Conservation (phyloP, 1,140 invertebrate genomes). For the Drosophila auraria region DNA sequence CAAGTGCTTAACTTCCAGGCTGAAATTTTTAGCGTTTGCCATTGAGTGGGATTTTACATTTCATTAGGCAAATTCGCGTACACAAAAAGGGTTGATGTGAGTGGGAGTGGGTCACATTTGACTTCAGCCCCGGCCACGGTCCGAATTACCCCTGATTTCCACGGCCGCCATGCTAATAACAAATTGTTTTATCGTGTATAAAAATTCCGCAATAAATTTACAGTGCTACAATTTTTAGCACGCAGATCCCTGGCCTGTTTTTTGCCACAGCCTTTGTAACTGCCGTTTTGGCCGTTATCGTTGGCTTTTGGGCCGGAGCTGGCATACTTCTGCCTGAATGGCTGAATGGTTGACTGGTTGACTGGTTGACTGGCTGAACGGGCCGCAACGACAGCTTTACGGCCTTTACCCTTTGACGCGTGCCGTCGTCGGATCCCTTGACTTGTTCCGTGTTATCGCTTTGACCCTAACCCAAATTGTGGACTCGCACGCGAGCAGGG, state of each 20-base stretch:
- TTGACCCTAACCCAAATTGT: conserved; percentile 84
- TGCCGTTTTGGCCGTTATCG: conserved; percentile 30
- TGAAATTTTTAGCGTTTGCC: conserved; percentile 42
- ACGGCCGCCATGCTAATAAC: conserved; percentile 75
- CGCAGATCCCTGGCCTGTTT: conserved; percentile 57
- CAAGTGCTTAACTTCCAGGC: conserved; percentile 19
- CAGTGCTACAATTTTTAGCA: conserved; percentile 67
- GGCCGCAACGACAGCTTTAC: conserved; percentile 68
- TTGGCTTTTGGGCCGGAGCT: conserved; percentile 7
- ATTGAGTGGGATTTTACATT: conserved; percentile 71
- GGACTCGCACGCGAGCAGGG: conserved; percentile 68
- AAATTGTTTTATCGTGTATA: conserved; percentile 83
- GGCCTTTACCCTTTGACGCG: conserved; percentile 70
- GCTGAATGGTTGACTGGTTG: conserved; percentile 15
- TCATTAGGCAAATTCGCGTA: conserved; percentile 78
- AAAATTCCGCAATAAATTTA: conserved; percentile 75
- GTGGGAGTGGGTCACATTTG: conserved; percentile 37
- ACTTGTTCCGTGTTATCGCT: conserved; percentile 77
- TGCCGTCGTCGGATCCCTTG: conserved; percentile 67
- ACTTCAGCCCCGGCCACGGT: conserved; percentile 15
- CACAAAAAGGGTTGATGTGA: conserved; percentile 44
- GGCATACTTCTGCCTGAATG: conserved; percentile 47
- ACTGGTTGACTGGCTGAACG: conserved; percentile 34
- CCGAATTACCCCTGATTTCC: conserved; percentile 45
- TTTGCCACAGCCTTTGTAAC: conserved; percentile 8